phyloP scores from a whole-genome alignment of 2,888 invertebrate genomes.

The Creontiades dilutus region DNA sequence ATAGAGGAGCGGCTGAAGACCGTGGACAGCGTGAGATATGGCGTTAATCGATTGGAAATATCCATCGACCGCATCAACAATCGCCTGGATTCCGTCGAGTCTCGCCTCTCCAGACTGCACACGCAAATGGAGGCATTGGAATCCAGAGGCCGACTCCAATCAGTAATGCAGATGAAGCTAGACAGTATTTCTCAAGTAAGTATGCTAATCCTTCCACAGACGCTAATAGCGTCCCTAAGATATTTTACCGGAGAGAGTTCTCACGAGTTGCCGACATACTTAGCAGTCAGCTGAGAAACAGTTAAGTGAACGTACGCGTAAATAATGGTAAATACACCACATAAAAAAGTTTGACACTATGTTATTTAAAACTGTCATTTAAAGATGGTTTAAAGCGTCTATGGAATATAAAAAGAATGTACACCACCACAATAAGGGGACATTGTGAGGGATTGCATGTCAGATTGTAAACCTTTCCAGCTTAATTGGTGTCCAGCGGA shows the following conservation, averaged over 20 bases:
- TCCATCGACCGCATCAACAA: conserved; percentile 78
- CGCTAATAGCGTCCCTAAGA: conserved; percentile 16
- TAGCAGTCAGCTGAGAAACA: not conserved
- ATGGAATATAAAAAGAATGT: too few species aligned
- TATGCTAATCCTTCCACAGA: conserved; percentile 15
- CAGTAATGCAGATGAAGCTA: conserved; percentile 77
- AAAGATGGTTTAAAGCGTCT: too few species aligned
- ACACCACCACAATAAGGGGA: not conserved
- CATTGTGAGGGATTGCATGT: not conserved
- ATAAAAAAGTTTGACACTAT: too few species aligned
- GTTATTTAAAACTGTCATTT: too few species aligned
- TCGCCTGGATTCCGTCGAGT: conserved; percentile 79
- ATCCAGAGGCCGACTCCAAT: conserved; percentile 76
- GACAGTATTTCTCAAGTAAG: conserved; percentile 76
- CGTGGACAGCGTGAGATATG: conserved; percentile 78
- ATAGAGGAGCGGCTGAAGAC: conserved; percentile 67
- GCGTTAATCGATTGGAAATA: conserved; percentile 77
- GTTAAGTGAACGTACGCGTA: not conserved
- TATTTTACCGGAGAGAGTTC: conserved; percentile 7
- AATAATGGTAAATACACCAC: not conserved
- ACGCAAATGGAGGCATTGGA: conserved; percentile 61
- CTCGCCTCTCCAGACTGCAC: conserved; percentile 78
- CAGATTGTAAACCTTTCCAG: not conserved
- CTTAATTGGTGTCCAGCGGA: conserved; percentile 12
- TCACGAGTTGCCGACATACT: conserved; percentile 3